Conservation (phyloP, 2,113 vertebrate genomes). For the Oryzias celebensis region DNA sequence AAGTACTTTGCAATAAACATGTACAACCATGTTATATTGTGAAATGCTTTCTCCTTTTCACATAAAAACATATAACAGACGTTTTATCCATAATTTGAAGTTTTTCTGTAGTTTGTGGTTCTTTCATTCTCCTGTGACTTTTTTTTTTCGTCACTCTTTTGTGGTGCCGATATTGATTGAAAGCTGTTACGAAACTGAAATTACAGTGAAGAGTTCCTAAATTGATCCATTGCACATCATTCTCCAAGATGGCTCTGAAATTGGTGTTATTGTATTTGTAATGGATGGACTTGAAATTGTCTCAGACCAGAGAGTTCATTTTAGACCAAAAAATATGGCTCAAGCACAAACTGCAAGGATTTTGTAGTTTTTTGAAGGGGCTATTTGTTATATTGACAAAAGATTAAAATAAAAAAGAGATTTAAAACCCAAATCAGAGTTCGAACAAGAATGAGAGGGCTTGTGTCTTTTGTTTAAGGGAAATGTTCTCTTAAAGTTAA, state of each 20-base stretch:
- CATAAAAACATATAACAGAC: too few species aligned
- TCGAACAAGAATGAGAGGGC: too few species aligned
- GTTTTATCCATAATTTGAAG: too few species aligned
- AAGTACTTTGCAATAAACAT: too few species aligned
- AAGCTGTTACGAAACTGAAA: constrained; percentile 31
- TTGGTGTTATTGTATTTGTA: constrained; percentile 1
- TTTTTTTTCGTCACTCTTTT: neutral
- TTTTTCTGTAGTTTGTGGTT: neutral
- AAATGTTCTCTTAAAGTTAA: too few species aligned
- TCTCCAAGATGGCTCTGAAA: constrained; percentile 8
- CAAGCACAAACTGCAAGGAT: neutral
- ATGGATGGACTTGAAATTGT: neutral
- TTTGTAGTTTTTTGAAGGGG: too few species aligned
- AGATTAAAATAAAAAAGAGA: too few species aligned
- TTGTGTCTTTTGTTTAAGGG: too few species aligned
- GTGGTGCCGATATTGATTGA: neutral
- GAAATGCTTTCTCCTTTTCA: too few species aligned
- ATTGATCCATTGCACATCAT: constrained; percentile 26
- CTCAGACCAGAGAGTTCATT: too few species aligned
- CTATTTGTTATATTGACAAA: too few species aligned
- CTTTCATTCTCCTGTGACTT: neutral
- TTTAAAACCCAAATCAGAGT: neutral
- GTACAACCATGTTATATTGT: too few species aligned
- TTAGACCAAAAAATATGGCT: neutral
- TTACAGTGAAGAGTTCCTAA: constrained; percentile 10